phyloP scores from a whole-genome alignment of 2,888 invertebrate genomes.

The Drosophila mettleri region DNA sequence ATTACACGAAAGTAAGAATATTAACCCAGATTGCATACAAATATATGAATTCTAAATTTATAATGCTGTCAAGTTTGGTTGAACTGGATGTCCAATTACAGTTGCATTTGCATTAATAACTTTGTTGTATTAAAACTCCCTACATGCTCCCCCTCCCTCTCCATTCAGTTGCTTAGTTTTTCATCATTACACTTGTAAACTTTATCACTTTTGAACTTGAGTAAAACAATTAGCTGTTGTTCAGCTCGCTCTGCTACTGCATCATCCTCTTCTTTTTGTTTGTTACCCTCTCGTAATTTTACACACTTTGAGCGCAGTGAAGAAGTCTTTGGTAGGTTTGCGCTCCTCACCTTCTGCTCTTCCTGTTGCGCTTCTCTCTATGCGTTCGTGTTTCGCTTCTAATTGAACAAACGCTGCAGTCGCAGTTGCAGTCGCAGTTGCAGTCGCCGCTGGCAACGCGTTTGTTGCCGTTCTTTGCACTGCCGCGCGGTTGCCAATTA shows the following conservation, averaged over 20 bases:
- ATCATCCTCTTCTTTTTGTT: slow-evolving; percentile 13
- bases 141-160: neutral
- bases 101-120: neutral
- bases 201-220: slow-evolving; percentile 40
- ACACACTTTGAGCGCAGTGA: slow-evolving; percentile 38
- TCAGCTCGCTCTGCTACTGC: slow-evolving; percentile 19
- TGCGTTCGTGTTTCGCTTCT: slow-evolving; percentile 50
- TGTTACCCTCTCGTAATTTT: slow-evolving; percentile 39
- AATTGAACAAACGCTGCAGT: slow-evolving; percentile 67
- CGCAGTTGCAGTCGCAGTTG: no score
- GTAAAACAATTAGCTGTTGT: slow-evolving; percentile 48
- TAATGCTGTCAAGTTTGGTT: neutral
- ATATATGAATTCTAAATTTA: neutral
- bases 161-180: slow-evolving; percentile 6
- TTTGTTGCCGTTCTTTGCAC: slow-evolving; percentile 28
- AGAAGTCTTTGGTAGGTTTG: neutral
- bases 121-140: neutral
- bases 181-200: slow-evolving; percentile 46
- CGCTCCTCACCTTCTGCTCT: slow-evolving; percentile 1
- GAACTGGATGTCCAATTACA: slow-evolving; percentile 6
- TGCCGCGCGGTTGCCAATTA: slow-evolving; percentile 65
- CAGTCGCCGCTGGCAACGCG: slow-evolving; percentile 26
- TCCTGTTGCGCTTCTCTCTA: neutral
- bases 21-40: slow-evolving; percentile 27
- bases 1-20: no score